These are phyloP conservation scores for Phocides pigmalion DNA, from an alignment of 1,140 invertebrate genomes.

Conservation along the genomic window DNA sequence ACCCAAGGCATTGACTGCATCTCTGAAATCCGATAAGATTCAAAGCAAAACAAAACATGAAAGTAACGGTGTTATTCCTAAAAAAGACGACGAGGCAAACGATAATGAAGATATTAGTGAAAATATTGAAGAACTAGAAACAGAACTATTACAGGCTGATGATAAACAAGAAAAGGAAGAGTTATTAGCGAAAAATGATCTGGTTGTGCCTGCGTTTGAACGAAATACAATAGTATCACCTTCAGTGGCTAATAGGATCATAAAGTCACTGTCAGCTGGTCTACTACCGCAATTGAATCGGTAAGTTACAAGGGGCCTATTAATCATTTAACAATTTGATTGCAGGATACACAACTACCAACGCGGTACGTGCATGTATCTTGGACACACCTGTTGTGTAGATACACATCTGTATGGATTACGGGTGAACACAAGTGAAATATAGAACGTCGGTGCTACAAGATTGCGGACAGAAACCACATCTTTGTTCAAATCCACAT, in stretches of 20 bases:
- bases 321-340: too few species aligned
- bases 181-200: slow-evolving; percentile 53
- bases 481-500: too few species aligned
- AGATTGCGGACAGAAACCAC: too few species aligned
- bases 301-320: slow-evolving; percentile 61
- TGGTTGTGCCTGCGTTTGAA: slow-evolving; percentile 80
- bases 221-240: slow-evolving; percentile 86
- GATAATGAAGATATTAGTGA: slow-evolving; percentile 52
- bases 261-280: slow-evolving; percentile 85
- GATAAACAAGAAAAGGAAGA: slow-evolving; percentile 66
- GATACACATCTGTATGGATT: too few species aligned
- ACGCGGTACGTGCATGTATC: too few species aligned
- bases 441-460: too few species aligned
- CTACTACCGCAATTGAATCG: slow-evolving; percentile 83
- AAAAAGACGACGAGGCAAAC: slow-evolving; percentile 45
- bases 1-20: slow-evolving; percentile 62
- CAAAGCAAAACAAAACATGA: slow-evolving; percentile 40
- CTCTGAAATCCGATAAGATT: slow-evolving; percentile 45
- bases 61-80: slow-evolving; percentile 23
- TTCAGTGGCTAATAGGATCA: slow-evolving; percentile 90
- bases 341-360: too few species aligned
- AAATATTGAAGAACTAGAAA: slow-evolving; percentile 48
- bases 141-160: slow-evolving; percentile 50
- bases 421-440: too few species aligned
- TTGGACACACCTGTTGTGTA: too few species aligned